Evolutionary conservation across 2,888 invertebrate species (phyloP), one percentile per base, ranked within the genome.

Genomic region (Leptarthrus brevirostris): DNA sequence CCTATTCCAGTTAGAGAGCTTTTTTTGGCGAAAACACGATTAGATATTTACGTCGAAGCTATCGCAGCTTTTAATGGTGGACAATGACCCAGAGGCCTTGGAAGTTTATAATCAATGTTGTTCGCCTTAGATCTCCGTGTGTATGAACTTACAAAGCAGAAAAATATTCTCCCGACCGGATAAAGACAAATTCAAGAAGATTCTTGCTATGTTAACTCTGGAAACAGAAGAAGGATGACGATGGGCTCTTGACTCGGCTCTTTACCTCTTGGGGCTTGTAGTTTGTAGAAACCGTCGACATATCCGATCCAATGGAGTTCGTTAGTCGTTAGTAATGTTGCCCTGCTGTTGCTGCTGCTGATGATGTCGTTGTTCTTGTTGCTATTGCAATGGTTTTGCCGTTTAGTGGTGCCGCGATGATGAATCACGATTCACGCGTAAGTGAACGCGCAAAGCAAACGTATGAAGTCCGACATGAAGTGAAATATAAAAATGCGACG

Each of bases 1-100:
- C 3, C 3, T 30, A 30, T 30, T 30, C 30, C 30, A 30, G 30
- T 8, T 30, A 30, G 30, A 30, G 4, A 30, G 34, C 1, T 16
- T 16, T 12, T 14, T 12, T 44, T 14, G 34, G 14, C 56, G 36
- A 58, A 58, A 58, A 58, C 18, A 34, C 58, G 36, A 58, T 58
- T 58, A 58, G 36, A 58, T 36, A 20, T 26, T 58, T 58, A 58
- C 58, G 58, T 36, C 16, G 58, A 58, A 36, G 58, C 36, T 58
- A 58, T 58, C 58, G 36, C 58, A 36, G 58, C 58, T 12, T 26
- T 58, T 58, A 58, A 58, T 58, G 58, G 36, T 58, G 58, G 58
- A 58, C 58, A 58, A 58, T 58, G 58, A 58, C 58, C 58, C 58
- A 18, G 36, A 40, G 58, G 58, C 58, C 58, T 58, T 58, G 58